These are phyloP conservation scores for Poicephalus gulielmi DNA, from an alignment of 2,113 vertebrate genomes.

Conservation along the genomic window DNA sequence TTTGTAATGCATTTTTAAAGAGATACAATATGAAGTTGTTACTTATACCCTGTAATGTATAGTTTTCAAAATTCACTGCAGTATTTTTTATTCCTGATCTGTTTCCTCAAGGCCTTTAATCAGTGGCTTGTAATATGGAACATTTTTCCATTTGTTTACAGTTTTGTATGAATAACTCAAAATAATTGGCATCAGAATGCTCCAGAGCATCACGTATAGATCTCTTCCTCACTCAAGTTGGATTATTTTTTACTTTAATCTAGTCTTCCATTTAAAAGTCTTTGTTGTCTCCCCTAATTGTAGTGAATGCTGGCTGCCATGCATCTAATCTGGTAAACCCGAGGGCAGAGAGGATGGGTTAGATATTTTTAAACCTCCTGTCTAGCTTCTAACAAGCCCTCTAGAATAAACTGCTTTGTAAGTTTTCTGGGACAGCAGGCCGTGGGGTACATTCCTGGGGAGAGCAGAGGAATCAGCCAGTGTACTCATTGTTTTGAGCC, in stretches of 20 bases:
- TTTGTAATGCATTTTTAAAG: constrained; percentile 33
- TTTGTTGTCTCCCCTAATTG: background rate
- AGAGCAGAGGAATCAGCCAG: background rate
- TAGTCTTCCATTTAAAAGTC: background rate
- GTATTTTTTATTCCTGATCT: background rate
- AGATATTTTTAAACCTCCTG: constrained; percentile 19
- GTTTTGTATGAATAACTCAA: constrained; percentile 22
- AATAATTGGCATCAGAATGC: constrained; percentile 9
- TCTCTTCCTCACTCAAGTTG: background rate
- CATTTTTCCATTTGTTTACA: background rate
- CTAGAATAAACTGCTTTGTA: background rate
- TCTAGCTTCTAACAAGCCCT: background rate
- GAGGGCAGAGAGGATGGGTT: background rate
- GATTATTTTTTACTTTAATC: background rate
- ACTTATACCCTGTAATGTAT: background rate
- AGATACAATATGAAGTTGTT: background rate
- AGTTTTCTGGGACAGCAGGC: background rate
- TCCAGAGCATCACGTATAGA: background rate
- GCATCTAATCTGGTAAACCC: background rate
- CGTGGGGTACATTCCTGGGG: background rate
- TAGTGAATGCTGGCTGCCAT: background rate
- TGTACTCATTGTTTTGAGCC: background rate
- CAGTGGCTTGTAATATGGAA: background rate
- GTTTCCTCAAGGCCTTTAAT: constrained; percentile 15
- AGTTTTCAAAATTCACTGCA: constrained; percentile 4